Evolutionary conservation across 2,113 vertebrate genomes (phyloP).

Genomic region (Fulica atra): DNA sequence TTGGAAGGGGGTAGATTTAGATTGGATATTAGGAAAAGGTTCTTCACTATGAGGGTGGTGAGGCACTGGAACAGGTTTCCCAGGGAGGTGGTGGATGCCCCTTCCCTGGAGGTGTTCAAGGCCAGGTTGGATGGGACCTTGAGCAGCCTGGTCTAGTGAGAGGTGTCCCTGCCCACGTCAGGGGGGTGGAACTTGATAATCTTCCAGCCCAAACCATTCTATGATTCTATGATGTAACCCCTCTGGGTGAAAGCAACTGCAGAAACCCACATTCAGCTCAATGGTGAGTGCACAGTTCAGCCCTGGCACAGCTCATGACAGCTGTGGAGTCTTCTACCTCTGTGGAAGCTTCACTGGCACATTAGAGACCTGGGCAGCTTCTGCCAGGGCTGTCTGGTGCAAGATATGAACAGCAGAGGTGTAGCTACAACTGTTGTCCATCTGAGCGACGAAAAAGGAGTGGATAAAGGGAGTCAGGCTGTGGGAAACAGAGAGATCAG

Average conservation of each 20-base stretch:
- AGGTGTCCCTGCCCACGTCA: too few relatives aligned
- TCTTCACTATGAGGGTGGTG: too few relatives aligned
- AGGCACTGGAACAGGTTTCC: too few relatives aligned
- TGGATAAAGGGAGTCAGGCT: background rate
- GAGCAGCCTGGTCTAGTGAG: too few relatives aligned
- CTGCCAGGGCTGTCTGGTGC: background rate
- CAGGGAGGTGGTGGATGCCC: too few relatives aligned
- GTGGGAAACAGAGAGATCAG: background rate
- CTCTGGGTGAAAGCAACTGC: background rate
- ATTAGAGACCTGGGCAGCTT: background rate
- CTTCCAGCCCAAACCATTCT: too few relatives aligned
- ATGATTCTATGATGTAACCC: background rate
- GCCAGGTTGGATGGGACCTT: too few relatives aligned
- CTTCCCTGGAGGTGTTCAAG: too few relatives aligned
- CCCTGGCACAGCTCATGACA: background rate
- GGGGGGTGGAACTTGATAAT: too few relatives aligned
- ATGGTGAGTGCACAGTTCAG: background rate
- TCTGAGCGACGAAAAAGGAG: background rate
- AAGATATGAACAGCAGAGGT: background rate
- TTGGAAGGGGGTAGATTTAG: too few relatives aligned
- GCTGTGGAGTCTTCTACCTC: background rate
- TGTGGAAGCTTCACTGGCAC: background rate
- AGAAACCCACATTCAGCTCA: background rate
- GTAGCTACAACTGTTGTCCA: background rate
- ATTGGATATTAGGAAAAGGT: too few relatives aligned